Evolutionary conservation across 2,113 vertebrate species (phyloP).

Genomic region (Craseonycteris thonglongyai): DNA sequence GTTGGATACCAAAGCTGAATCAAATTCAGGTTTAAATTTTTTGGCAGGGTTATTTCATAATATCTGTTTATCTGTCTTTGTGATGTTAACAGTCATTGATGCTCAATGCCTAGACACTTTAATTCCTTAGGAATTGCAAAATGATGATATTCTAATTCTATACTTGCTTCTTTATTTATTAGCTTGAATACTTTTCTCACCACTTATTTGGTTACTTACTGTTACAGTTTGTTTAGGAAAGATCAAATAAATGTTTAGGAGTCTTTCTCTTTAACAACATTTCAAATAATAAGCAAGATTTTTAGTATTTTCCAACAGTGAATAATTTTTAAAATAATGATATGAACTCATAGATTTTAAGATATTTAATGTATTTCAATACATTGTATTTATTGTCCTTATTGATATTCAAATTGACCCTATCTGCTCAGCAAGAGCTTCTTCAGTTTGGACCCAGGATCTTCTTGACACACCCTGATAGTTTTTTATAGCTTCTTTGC

Average conservation of each 20-base stretch:
- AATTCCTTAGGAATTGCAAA: background rate
- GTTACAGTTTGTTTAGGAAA: background rate
- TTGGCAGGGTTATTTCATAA: background rate
- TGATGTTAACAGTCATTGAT: background rate
- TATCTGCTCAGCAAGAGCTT: background rate
- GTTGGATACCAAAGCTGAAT: background rate
- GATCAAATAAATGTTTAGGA: background rate
- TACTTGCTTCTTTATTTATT: background rate
- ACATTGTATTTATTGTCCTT: background rate
- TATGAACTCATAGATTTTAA: background rate
- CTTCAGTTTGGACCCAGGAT: background rate
- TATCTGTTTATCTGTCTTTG: background rate
- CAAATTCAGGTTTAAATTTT: background rate
- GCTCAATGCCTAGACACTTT: background rate
- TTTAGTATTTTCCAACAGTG: background rate
- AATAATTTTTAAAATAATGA: background rate
- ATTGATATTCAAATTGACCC: background rate
- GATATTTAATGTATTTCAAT: background rate
- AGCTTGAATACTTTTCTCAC: background rate
- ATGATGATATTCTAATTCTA: background rate
- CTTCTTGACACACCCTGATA: background rate
- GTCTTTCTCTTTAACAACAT: background rate
- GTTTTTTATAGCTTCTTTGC: background rate
- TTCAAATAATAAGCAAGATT: background rate
- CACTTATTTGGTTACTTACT: background rate